A percentile compares a stretch with the other conserved stretches of the same genome.
Evolutionary conservation across 2,888 invertebrate species (phyloP).

Genomic region (Cordilura impudica): DNA sequence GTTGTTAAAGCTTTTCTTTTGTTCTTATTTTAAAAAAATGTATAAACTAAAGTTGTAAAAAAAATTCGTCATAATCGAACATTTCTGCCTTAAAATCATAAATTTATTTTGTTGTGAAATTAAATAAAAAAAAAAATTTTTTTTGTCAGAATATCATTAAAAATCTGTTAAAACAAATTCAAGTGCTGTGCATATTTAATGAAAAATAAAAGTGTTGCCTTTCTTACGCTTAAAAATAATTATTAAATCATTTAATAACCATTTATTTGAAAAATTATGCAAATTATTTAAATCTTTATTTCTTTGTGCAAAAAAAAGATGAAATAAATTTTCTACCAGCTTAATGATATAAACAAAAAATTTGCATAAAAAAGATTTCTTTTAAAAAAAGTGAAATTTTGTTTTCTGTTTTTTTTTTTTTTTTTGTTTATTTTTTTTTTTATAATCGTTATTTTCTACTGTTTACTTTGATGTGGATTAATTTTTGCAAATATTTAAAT

Average conservation of each 20-base stretch:
- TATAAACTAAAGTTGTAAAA: not conserved
- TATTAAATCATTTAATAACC: constrained; percentile 6
- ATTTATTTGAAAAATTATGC: constrained; percentile 30
- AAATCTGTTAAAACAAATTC: not conserved
- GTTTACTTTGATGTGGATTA: constrained; percentile 60
- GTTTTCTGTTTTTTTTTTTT: constrained; percentile 5
- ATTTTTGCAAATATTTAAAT: constrained; percentile 56
- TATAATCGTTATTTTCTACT: constrained; percentile 19
- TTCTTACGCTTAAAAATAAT: constrained; percentile 33
- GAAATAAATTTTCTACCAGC: not conserved
- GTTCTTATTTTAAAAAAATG: not conserved
- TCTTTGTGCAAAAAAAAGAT: constrained; percentile 5
- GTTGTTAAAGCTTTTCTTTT: not conserved
- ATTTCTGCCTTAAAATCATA: constrained; percentile 2
- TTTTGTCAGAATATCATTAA: not conserved
- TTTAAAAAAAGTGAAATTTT: constrained; percentile 53
- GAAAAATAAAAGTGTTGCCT: not conserved
- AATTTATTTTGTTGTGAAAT: not conserved
- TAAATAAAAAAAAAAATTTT: not conserved
- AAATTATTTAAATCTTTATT: constrained; percentile 35
- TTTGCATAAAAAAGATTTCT: not conserved
- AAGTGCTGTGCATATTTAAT: not conserved
- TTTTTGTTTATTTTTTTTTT: not conserved
- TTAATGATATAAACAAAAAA: not conserved
- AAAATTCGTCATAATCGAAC: not conserved